Evolutionary conservation across 2,113 vertebrate genomes (phyloP).

Genomic region (Cyanocitta stelleri): DNA sequence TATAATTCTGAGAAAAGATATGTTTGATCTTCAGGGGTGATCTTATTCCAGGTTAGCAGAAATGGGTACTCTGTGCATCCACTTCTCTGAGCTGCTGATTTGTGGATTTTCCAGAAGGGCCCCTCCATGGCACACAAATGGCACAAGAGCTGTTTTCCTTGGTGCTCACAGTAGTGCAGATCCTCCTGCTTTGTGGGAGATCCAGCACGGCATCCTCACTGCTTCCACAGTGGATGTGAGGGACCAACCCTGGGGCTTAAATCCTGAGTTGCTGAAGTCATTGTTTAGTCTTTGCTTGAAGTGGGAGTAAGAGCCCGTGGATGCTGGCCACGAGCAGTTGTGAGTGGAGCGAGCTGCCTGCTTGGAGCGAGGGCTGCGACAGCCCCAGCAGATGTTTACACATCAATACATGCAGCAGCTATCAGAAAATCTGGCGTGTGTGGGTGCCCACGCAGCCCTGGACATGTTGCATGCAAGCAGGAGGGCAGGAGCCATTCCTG

Average conservation of each 20-base stretch:
- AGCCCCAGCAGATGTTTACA: conserved; percentile 14
- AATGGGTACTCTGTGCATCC: background rate
- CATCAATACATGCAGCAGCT: background rate
- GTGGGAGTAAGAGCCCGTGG: background rate
- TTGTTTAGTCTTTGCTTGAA: conserved; percentile 31
- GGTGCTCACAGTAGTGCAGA: rapidly evolving
- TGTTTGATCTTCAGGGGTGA: background rate
- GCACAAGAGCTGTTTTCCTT: background rate
- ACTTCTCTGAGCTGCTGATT: background rate
- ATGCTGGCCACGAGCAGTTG: background rate
- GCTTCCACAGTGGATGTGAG: background rate
- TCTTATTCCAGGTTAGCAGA: background rate
- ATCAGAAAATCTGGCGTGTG: background rate
- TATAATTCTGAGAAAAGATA: background rate
- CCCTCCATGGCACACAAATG: background rate
- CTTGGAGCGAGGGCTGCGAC: background rate
- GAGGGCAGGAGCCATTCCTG: background rate
- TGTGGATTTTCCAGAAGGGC: background rate
- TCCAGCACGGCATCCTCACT: background rate
- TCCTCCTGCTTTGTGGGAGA: background rate
- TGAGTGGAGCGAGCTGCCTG: background rate
- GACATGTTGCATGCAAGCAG: background rate
- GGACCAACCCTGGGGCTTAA: background rate
- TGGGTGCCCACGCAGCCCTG: background rate
- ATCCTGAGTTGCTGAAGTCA: background rate